Evolutionary conservation across 92 coral and sea anemone genomes (phyloP), one percentile per base, ranked within the genome.

Genomic region (Meandrina meandrites): DNA sequence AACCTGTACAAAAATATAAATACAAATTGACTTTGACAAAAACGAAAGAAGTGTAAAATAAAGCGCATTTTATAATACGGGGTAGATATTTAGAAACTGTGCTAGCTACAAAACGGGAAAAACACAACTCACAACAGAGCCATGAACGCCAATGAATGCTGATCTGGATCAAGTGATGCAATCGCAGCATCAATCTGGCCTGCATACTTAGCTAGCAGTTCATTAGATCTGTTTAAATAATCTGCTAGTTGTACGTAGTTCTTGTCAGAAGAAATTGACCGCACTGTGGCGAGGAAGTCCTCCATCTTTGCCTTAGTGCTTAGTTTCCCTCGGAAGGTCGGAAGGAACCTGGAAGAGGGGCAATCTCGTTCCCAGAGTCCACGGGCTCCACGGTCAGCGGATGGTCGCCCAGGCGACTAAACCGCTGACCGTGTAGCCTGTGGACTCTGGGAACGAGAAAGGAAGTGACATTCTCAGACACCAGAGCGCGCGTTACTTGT

Each of bases 121-220:
- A 4, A 27, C 7, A 30, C 24, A 36, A 91, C 99, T 89, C 76
- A 96, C 99, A 97, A 78, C 21, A 97, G 89, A 31, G 99, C 98
- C 96, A 97, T 93, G 72, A 97, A 97, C 72, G 99, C 99, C 91
- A 95, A 79, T 24, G 97, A 89, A 90, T 97, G 99, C 80, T 97
- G 99, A 81, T 97, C 98, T 17, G 98, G 98, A 86, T 97, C 98
- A 34, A 97, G 91, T 16, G 99, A 96, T 42, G 97, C 99, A 60
- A 97, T 96, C 1, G 94, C 99, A 60, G 96, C 92, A 81, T 97
- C 99, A 68, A 95, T 89, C 62, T 95, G 96, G 54, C 97, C 92
- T 70, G 99, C 97, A 91, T 92, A 90, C 73, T 97, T 96, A 14
- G 92, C 75, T 79, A 97, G 54, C 79, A 93, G 70, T 8, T 97